Conservation (phyloP, 2,113 vertebrate species). For the Puffinus mauretanicus region DNA sequence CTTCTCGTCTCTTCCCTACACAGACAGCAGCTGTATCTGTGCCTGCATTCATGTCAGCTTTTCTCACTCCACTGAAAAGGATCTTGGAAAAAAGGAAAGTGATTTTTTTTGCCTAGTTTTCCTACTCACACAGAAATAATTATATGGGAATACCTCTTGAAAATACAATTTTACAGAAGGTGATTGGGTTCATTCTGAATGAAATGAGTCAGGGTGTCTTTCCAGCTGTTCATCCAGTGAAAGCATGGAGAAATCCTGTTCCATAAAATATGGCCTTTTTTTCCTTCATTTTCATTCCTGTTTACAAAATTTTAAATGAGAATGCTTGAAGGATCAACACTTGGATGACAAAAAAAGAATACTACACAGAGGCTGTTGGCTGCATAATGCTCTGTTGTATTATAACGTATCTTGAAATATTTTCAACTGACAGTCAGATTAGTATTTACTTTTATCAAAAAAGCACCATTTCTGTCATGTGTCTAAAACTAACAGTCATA, state of each 20-base stretch:
- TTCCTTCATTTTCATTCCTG: constrained; percentile 15
- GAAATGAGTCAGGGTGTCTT: constrained; percentile 18
- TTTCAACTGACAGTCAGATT: neutral
- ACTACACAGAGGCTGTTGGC: neutral
- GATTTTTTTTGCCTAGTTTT: neutral
- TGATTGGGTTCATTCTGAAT: neutral
- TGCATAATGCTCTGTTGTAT: neutral
- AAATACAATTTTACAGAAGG: neutral
- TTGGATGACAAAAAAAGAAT: constrained; percentile 31
- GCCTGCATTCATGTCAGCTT: neutral
- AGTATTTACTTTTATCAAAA: neutral
- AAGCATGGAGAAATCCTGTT: neutral
- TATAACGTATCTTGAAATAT: neutral
- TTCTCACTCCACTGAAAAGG: neutral
- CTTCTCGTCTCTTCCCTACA: neutral
- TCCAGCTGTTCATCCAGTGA: constrained; percentile 26
- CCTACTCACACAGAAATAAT: neutral
- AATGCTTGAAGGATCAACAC: constrained; percentile 36
- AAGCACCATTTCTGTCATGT: neutral
- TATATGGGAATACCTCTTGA: neutral
- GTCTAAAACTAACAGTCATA: neutral
- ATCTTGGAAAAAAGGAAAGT: neutral
- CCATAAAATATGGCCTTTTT: constrained; percentile 23
- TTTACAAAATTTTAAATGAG: constrained; percentile 43
- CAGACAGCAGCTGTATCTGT: neutral